These are phyloP conservation scores for Odocoileus hemionus DNA, from an alignment of 2,113 vertebrate genomes.

Conservation along the genomic window DNA sequence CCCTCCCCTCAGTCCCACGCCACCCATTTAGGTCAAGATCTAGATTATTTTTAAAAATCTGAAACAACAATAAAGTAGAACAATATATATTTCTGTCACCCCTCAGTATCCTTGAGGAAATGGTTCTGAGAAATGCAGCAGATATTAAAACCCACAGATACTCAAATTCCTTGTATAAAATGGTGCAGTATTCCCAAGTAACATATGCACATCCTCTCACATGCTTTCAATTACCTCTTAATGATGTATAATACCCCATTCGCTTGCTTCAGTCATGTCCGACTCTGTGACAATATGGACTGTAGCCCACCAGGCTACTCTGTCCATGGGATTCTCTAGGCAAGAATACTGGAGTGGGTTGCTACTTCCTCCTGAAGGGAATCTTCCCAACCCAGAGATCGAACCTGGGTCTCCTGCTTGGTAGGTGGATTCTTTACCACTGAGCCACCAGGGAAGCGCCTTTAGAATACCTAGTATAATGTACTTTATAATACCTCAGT, in stretches of 20 bases:
- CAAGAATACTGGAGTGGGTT: not conserved
- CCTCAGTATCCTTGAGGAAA: not conserved
- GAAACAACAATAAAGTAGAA: not conserved
- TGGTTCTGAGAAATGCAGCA: not conserved
- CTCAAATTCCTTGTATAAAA: not conserved
- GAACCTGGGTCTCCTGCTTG: not conserved
- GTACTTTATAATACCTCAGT: too few species aligned
- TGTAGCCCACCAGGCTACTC: not conserved
- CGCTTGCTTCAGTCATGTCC: not conserved
- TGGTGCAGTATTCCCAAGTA: not conserved
- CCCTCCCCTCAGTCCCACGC: not conserved
- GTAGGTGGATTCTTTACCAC: not conserved
- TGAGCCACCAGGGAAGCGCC: not conserved
- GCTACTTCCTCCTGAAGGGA: not conserved
- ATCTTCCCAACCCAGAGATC: not conserved
- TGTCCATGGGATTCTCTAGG: not conserved
- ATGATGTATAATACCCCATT: not conserved
- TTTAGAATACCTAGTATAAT: not conserved
- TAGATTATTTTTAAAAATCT: not conserved
- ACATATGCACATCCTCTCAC: not conserved
- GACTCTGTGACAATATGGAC: not conserved
- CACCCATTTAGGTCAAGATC: not conserved
- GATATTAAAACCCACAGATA: not conserved
- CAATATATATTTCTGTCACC: not conserved
- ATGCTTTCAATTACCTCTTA: not conserved